Conservation (phyloP, 2,113 vertebrate genomes). For the Cyanoderma ruficeps region DNA sequence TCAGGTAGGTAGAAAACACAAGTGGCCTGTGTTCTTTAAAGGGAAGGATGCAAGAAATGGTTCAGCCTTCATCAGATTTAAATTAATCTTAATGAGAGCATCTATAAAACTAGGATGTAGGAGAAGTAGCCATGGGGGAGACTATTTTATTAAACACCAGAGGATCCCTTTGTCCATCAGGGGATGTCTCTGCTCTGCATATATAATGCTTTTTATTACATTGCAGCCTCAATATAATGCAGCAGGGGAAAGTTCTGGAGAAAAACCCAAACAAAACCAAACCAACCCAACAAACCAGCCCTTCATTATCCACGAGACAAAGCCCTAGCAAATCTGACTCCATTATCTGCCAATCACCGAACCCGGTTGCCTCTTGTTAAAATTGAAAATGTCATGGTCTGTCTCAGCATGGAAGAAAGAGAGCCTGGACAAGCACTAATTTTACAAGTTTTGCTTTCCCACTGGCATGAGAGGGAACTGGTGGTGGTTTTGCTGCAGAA, state of each 20-base stretch:
- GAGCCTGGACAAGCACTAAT: background rate
- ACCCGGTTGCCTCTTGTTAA: background rate
- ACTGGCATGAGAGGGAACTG: background rate
- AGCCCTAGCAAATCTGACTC: background rate
- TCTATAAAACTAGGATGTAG: background rate
- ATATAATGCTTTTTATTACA: background rate
- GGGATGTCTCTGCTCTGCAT: background rate
- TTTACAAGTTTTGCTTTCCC: background rate
- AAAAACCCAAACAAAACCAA: background rate
- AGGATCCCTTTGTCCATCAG: background rate
- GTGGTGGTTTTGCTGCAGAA: background rate
- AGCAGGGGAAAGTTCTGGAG: background rate
- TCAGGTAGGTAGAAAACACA: background rate
- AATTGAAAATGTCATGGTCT: background rate
- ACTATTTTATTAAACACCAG: background rate
- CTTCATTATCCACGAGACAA: background rate
- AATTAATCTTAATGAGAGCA: background rate
- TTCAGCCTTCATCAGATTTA: background rate
- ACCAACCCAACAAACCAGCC: background rate
- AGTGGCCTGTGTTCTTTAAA: background rate
- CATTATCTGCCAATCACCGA: background rate
- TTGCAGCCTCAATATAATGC: background rate
- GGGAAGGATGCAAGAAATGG: background rate
- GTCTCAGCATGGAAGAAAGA: background rate
- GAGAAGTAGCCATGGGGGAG: background rate